These are phyloP conservation scores for Anadara kagoshimensis DNA, from an alignment of 1,140 invertebrate genomes.

Conservation along the genomic window DNA sequence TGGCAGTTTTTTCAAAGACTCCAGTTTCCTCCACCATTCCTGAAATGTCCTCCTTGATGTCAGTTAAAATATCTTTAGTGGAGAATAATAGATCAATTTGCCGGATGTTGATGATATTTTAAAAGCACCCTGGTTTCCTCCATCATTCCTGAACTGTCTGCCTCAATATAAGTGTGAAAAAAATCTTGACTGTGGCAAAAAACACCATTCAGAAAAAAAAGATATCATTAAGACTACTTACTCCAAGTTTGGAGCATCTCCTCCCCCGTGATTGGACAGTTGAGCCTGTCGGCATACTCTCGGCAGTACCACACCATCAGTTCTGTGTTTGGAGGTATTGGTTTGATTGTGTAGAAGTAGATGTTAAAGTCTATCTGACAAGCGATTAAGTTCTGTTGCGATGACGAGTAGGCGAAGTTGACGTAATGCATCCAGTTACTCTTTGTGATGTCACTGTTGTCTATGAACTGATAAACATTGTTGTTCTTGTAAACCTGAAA, in stretches of 20 bases:
- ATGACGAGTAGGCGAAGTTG: slow-evolving; percentile 89
- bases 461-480: slow-evolving; percentile 93
- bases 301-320: slow-evolving; percentile 98
- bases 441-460: slow-evolving; percentile 93
- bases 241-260: slow-evolving; percentile 77
- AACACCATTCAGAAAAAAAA: no score
- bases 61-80: no score
- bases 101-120: no score
- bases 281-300: slow-evolving; percentile 96
- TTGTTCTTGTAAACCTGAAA: slow-evolving; percentile 94
- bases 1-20: no score
- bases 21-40: no score
- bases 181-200: no score
- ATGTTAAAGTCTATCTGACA: slow-evolving; percentile 92
- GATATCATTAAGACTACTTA: slow-evolving; percentile 74
- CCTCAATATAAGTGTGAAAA: no score
- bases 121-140: no score
- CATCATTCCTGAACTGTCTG: no score
- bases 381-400: slow-evolving; percentile 97
- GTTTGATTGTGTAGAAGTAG: slow-evolving; percentile 98
- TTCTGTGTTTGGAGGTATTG: slow-evolving; percentile 96
- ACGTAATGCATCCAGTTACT: slow-evolving; percentile 99
- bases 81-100: no score
- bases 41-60: no score
- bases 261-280: slow-evolving; percentile 81